Base-by-base conservation (phyloP, 2,888 invertebrate genomes). In the Idaea biselata region DNA sequence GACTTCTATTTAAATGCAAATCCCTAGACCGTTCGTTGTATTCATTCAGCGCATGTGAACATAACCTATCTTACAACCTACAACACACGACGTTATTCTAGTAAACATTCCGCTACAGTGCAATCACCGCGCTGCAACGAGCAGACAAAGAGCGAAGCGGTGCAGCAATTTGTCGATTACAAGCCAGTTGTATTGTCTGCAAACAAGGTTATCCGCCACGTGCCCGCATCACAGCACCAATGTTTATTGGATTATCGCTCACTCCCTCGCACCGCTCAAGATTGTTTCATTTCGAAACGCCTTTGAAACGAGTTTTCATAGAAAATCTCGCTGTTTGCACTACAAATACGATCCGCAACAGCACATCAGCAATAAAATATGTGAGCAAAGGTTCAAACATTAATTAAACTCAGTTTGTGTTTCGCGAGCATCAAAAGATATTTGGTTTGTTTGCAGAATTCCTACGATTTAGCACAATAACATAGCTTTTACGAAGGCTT, bases 141-240 rank as follows among this genome's bases (percentile, higher is more conserved):
- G 64, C 32, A 57, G 67, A 75, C 72, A 75, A 70, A 68, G 68
- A 55, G 18, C 60, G 11, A 44, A 55, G 62, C 60, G 65, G 62
- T 56, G 65, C 65, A 68, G 71, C 69, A 75, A 74, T 74, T 79
- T 72, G 72, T 68, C 67, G 74, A 75, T 79, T 73, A 74, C 72
- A 70, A 65, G 63, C 54, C 60, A 32, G 18, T 63, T 62, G 59
- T 62, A 73, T 72, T 73, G 71, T 73, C 60, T 57, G 62, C 64
- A 64, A 71, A 74, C 68, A 66, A 65, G 63, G 63, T 63, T 66
- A 63, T 57, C 55, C 14, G 18, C 31, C 60, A 57, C 58, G 65
- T 56, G 17, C 11, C 63, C 59, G 25, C 59, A 67, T 58, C 63
- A 18, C 58, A 18, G 7, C 25, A 16, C 5, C 58, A 59, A 61